These are phyloP conservation scores for Spilarctia lutea DNA, from an alignment of 2,888 invertebrate species.

Conservation along the genomic window DNA sequence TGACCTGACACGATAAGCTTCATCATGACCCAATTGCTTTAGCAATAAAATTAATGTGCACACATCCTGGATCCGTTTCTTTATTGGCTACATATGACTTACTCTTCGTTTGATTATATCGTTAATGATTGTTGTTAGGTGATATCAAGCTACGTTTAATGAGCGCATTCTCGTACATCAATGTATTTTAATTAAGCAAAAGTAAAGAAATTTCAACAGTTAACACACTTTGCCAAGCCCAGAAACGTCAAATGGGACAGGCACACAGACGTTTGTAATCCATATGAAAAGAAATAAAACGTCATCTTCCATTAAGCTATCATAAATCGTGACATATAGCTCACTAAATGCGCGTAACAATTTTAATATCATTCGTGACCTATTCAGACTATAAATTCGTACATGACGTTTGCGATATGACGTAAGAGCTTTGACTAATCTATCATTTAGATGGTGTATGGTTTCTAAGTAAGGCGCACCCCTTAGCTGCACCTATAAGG, in stretches of 20 bases:
- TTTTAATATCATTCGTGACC: background rate
- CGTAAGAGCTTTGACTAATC: constrained; percentile 6
- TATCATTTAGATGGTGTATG: constrained; percentile 17
- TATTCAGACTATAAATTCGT: background rate
- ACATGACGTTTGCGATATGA: background rate
- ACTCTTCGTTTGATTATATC: too few species aligned
- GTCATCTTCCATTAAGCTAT: background rate
- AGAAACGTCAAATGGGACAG: background rate
- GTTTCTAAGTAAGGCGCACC: constrained; percentile 20
- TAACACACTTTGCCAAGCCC: background rate
- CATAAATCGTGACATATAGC: background rate
- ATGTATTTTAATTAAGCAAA: background rate
- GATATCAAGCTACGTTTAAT: too few species aligned
- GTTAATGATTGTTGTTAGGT: too few species aligned
- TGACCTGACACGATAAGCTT: too few species aligned
- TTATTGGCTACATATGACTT: too few species aligned
- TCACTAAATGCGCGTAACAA: background rate
- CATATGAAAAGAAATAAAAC: background rate
- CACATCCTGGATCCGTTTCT: too few species aligned
- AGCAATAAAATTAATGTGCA: too few species aligned
- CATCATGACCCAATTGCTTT: too few species aligned
- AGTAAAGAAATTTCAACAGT: background rate
- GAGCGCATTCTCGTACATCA: background rate
- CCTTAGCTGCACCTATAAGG: constrained; percentile 29
- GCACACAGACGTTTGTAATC: background rate